Evolutionary conservation across 2,113 vertebrate genomes (phyloP).

Genomic region (Mohoua ochrocephala): DNA sequence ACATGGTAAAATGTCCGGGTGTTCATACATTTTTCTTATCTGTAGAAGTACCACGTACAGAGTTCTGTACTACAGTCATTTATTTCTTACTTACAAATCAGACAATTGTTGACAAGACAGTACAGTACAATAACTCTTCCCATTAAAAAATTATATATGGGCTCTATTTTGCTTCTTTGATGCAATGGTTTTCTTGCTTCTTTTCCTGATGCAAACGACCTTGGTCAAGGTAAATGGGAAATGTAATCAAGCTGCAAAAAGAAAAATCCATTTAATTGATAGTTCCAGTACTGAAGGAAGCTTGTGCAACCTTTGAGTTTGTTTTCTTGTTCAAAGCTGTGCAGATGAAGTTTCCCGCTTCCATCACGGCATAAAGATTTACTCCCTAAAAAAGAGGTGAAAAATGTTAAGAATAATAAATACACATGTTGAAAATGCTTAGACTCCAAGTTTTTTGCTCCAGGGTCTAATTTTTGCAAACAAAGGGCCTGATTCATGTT

Average conservation of each 20-base stretch:
- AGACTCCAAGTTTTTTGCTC: neutral
- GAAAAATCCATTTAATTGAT: neutral
- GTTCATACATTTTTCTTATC: neutral
- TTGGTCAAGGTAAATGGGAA: neutral
- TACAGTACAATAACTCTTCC: neutral
- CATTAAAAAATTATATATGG: neutral
- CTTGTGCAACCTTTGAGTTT: conserved; percentile 90
- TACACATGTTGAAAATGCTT: neutral
- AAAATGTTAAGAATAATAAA: neutral
- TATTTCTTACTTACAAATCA: neutral
- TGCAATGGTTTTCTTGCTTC: neutral
- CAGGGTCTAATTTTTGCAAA: neutral
- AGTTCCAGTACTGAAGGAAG: conserved; percentile 62
- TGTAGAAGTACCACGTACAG: neutral
- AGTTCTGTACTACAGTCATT: neutral
- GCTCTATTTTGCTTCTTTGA: neutral
- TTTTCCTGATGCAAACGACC: neutral
- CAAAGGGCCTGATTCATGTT: neutral
- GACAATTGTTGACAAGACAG: neutral
- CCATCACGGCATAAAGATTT: conserved; percentile 83
- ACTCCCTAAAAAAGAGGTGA: conserved; percentile 78
- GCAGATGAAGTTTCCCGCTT: conserved; percentile 92
- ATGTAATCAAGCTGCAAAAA: neutral
- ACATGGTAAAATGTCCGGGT: neutral
- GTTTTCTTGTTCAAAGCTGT: conserved; percentile 82